These are phyloP conservation scores for Limnephilus marmoratus DNA, from an alignment of 2,888 invertebrate species.

Conservation along the genomic window DNA sequence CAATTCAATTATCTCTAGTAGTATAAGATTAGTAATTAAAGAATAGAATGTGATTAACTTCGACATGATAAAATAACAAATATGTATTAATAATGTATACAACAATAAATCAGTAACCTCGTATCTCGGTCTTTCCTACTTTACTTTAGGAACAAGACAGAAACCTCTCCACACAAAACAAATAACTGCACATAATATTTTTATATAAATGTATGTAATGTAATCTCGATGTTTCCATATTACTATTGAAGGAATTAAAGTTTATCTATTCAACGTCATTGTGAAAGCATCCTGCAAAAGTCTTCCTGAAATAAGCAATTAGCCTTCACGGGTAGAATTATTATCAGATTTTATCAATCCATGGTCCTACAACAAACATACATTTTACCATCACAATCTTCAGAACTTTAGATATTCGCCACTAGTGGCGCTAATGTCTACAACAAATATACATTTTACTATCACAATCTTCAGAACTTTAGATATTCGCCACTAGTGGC, in stretches of 20 bases:
- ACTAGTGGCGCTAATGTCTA: no score
- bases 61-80: not conserved
- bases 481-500: no score
- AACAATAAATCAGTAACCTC: constrained; percentile 10
- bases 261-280: not conserved
- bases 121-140: constrained; percentile 3
- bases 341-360: not conserved
- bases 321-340: not conserved
- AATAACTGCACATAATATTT: constrained; percentile 27
- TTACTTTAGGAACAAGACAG: not conserved
- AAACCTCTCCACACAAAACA: not conserved
- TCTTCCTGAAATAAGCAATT: not conserved
- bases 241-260: not conserved
- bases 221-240: not conserved
- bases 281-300: not conserved
- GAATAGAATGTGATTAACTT: constrained; percentile 18
- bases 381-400: no score
- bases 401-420: no score
- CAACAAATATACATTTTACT: no score
- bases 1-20: constrained; percentile 27
- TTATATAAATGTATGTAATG: constrained; percentile 23
- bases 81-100: not conserved
- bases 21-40: not conserved
- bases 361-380: not conserved
- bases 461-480: no score